phyloP scores from a whole-genome alignment of 2,888 invertebrate genomes.

The Agonopterix heracliana region DNA sequence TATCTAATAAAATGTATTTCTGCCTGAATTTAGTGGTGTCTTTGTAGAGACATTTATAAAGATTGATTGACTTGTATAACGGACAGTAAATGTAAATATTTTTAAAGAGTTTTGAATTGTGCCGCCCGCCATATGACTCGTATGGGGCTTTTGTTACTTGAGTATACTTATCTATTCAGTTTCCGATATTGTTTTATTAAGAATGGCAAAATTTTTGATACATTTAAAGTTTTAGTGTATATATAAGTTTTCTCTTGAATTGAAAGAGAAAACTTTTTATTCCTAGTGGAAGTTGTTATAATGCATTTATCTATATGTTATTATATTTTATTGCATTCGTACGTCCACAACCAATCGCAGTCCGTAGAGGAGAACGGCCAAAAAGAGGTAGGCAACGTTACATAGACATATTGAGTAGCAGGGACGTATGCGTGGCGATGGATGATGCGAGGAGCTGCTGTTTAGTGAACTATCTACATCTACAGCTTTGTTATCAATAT shows the following conservation, averaged over 20 bases:
- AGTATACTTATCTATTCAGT: conserved; percentile 58
- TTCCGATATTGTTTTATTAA: conserved; percentile 54
- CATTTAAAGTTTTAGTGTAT: conserved; percentile 50
- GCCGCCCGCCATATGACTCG: conserved; percentile 63
- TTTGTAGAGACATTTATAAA: conserved; percentile 70
- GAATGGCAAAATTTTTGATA: conserved; percentile 61
- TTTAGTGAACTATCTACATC: no score
- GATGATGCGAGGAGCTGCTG: conserved; percentile 14
- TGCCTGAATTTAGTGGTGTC: conserved; percentile 72
- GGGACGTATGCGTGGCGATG: conserved; percentile 44
- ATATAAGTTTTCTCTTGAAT: conserved; percentile 45
- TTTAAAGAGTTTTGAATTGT: conserved; percentile 45
- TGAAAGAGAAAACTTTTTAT: conserved; percentile 53
- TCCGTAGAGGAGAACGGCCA: conserved; percentile 75
- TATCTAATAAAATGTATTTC: conserved; percentile 55
- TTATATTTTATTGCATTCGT: conserved; percentile 77
- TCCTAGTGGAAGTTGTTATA: conserved; percentile 66
- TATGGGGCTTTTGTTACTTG: conserved; percentile 64
- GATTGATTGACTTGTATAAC: conserved; percentile 65
- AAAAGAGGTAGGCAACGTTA: conserved; percentile 65
- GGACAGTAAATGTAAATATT: conserved; percentile 71
- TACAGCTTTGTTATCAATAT: neutral
- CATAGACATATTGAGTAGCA: neutral
- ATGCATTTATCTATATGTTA: conserved; percentile 74
- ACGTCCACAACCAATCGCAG: conserved; percentile 76